These are phyloP conservation scores for Hylia prasina DNA, from an alignment of 2,113 vertebrate genomes.

Conservation along the genomic window DNA sequence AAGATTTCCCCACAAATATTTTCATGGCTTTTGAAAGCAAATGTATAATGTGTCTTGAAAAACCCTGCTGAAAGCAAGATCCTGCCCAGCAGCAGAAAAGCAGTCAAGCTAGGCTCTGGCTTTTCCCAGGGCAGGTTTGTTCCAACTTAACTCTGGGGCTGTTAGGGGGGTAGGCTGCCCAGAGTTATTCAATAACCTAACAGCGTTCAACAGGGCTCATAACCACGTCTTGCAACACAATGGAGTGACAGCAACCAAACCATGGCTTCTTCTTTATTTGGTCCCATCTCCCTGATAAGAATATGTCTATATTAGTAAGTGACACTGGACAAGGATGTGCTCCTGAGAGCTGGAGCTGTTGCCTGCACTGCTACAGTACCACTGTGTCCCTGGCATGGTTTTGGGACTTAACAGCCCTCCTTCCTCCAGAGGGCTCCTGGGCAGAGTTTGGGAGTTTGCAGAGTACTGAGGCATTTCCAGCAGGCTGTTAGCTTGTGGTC, in stretches of 20 bases:
- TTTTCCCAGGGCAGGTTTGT: conserved; percentile 44
- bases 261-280: background rate
- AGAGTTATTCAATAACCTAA: conserved; percentile 10
- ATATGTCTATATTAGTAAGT: background rate
- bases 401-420: background rate
- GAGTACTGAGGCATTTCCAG: background rate
- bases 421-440: background rate
- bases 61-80: conserved; percentile 52
- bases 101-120: conserved; percentile 63
- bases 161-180: conserved; percentile 44
- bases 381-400: accelerated
- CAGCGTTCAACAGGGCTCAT: background rate
- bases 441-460: background rate
- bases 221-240: background rate
- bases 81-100: conserved; percentile 53
- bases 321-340: background rate
- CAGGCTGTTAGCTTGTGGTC: background rate
- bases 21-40: conserved; percentile 53
- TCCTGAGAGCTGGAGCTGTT: background rate
- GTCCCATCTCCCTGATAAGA: background rate
- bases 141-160: conserved; percentile 21
- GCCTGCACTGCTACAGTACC: background rate
- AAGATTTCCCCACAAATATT: conserved; percentile 43
- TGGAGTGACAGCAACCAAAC: background rate
- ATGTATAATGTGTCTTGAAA: conserved; percentile 32